A percentile compares a stretch with the other conserved stretches of the same genome.
phyloP scores from a whole-genome alignment of 2,797 vertebrate genomes.

The Mus minutoides region DNA sequence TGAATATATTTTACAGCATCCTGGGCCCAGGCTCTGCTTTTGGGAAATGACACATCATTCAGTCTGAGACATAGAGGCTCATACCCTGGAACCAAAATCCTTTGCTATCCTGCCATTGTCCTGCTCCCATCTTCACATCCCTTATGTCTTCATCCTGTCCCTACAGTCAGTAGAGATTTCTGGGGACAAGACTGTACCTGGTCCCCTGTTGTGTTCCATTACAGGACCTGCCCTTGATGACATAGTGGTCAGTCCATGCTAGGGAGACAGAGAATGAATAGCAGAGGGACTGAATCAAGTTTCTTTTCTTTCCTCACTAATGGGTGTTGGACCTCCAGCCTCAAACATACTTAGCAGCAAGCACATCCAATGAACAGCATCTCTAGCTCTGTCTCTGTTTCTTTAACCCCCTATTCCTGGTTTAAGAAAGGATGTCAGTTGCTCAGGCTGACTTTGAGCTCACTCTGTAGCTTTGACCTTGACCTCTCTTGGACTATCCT shows the following conservation, averaged over 20 bases:
- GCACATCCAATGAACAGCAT: too few species aligned
- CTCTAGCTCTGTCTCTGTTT: not conserved
- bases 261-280: not conserved
- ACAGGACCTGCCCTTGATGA: not conserved
- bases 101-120: not conserved
- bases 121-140: not conserved
- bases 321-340: not conserved
- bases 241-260: not conserved
- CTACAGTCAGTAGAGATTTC: not conserved
- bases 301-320: not conserved
- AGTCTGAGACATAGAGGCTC: not conserved
- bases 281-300: not conserved
- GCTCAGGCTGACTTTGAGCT: not conserved
- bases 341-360: not conserved
- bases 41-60: not conserved
- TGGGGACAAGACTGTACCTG: not conserved
- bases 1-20: not conserved
- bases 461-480: not conserved
- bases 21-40: not conserved
- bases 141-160: not conserved
- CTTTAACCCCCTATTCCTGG: not conserved
- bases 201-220: too few species aligned
- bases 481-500: not conserved
- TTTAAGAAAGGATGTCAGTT: not conserved
- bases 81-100: not conserved